phyloP scores from a whole-genome alignment of 2,113 vertebrate genomes.

The Cairina moschata region DNA sequence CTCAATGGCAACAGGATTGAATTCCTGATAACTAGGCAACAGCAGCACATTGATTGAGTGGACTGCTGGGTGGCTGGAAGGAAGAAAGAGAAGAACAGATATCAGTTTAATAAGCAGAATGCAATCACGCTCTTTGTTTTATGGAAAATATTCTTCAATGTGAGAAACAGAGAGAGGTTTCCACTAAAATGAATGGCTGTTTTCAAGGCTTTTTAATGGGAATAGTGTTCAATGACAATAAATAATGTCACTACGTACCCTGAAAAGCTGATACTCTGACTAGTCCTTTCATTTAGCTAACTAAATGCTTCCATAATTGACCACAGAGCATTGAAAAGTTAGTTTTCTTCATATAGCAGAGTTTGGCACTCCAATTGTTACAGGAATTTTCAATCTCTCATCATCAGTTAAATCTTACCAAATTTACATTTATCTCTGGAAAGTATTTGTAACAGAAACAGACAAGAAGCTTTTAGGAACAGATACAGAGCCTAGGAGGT shows the following conservation, averaged over 20 bases:
- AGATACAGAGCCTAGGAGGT: not conserved
- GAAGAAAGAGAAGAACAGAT: not conserved
- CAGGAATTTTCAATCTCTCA: not conserved
- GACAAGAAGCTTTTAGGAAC: constrained; percentile 25
- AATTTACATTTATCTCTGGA: constrained; percentile 10
- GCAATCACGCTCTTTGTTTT: not conserved
- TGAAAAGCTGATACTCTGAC: constrained; percentile 17
- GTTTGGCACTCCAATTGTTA: not conserved
- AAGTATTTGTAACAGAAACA: constrained; percentile 2
- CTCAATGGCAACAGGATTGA: not conserved
- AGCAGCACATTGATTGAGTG: not conserved
- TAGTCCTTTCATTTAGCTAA: constrained; percentile 27
- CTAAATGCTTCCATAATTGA: constrained; percentile 31
- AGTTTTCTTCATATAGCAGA: not conserved
- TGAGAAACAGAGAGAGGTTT: not conserved
- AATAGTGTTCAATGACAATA: constrained; percentile 18
- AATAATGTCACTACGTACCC: not conserved
- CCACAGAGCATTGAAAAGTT: not conserved
- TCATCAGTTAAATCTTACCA: not conserved
- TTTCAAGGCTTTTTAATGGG: constrained; percentile 26
- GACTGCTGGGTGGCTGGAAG: constrained; percentile 1
- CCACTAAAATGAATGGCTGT: constrained; percentile 2
- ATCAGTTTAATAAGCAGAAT: constrained; percentile 27
- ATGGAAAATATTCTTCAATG: not conserved
- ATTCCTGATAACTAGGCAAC: constrained; percentile 17